Evolutionary conservation across 53 echinoderm and acorn worm genomes (phyloP), one percentile per base, ranked within the genome.

Genomic region (Antedon mediterranea): DNA sequence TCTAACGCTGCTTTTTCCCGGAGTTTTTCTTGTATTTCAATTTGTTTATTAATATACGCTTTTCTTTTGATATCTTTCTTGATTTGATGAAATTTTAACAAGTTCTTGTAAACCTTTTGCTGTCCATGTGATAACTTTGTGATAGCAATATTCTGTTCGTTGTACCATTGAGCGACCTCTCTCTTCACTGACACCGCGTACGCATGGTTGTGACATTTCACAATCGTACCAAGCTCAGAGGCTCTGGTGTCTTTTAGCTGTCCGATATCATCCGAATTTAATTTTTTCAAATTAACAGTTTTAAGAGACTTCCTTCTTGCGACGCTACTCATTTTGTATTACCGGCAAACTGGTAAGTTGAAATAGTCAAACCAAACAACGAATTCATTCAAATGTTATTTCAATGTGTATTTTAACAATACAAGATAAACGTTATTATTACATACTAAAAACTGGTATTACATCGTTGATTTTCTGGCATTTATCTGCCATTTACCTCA

Each of bases 201-300:
- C 32, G 95, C 87, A 44, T 92, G 95, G 73, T 95, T 95, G 79
- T 85, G 79, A 73, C 88, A 88, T 74, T 81, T 78, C 9, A 95
- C 89, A 29, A 81, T 81, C 4, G 89, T 82, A 7, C 87, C 85
- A 42, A 89, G 44, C 74, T 95, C 95, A n/a, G 95, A 89, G 33
- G 81, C 82, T 18, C 86, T 85, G 8, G 83, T 85, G 37, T 84
- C 78, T 81, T 82, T 77, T 31, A 94, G 71, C n/a, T 41, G 34
- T 4, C 91, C 89, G 31, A 94, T 84, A 34, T 94, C 88, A 78
- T 94, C 89, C 15, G 85, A 78, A 18, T 83, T 43, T 0, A 92
- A 79, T 32, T 81, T 79, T 71, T 83, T 86, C 43, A 89, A 74
- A 28, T 57, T 57, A 18, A 57, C 3, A 8, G 57, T 57, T 57